Base-by-base conservation (phyloP, 2,888 invertebrate genomes). In the Noctua comes region DNA sequence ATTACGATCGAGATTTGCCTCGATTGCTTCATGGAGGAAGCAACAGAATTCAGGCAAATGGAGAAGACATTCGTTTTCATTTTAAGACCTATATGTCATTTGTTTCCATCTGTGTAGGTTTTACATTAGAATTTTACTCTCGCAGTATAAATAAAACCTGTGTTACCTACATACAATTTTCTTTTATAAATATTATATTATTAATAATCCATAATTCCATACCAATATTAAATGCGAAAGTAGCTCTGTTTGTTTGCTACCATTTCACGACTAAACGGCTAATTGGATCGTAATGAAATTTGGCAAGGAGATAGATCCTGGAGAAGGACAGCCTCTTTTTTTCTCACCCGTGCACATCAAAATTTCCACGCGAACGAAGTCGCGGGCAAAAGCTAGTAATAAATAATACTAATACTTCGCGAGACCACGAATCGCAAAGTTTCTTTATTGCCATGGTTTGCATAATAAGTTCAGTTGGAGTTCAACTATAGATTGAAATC, bases 401-500 rank as follows among this genome's bases (percentile, higher is more conserved):
- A 54, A 54, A 57, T n/a, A 27, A 68, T 27, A n/a, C 16, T 36
- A n/a, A 48, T 48, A 36, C 10, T 54, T 65, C 24, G 3, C 36
- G 24, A 57, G 27, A 27, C n/a, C 43, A 48, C 65, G 27, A 76
- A 66, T 16, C 40, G 24, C 21, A 10, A 46, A 77, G 46, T 66
- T 31, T 48, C 27, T 76, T 81, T 31, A 68, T 75, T 75, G 36
- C 40, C 51, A 75, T 75, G 24, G 24, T 68, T 80, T 81, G 76
- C 81, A 68, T 75, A 46, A 80, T 31, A 46, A 62, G 68, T 81
- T 81, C 27, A 75, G 16, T 68, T 46, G 36, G n/a, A 81, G 75
- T 80, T 75, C 46, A 54, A 68, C 27, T 75, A 75, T 80, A 57
- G 81, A 80, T 81, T 81, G 48, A 46, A 54, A 80, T 81, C 40